Conservation (phyloP, 2,888 invertebrate species). For the Urechis unicinctus region DNA sequence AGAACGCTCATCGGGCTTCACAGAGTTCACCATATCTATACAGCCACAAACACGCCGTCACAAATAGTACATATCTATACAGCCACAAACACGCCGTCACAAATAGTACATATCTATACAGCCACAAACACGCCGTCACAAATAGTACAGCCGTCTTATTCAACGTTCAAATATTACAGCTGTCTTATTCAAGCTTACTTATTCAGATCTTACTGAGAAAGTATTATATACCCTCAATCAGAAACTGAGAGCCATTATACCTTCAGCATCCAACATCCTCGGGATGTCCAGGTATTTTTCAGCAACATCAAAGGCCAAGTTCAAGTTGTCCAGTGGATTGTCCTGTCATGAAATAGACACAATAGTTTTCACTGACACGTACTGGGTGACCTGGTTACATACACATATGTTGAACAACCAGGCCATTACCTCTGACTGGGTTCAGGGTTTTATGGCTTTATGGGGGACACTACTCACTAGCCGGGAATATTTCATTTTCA, state of each 20-base stretch:
- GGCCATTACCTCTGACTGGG: too few species aligned
- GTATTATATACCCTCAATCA: not conserved
- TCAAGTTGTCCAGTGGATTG: slow-evolving; percentile 97
- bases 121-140: not conserved
- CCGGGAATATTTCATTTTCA: too few species aligned
- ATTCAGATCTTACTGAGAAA: not conserved
- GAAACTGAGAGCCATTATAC: slow-evolving; percentile 58
- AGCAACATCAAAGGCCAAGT: slow-evolving; percentile 99
- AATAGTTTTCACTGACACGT: too few species aligned
- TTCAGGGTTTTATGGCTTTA: too few species aligned
- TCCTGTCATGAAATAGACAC: slow-evolving; percentile 56
- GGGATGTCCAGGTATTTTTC: slow-evolving; percentile 99
- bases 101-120: not conserved
- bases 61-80: not conserved
- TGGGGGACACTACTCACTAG: too few species aligned
- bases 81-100: not conserved
- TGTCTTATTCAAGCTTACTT: not conserved
- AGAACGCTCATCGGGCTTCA: slow-evolving; percentile 99
- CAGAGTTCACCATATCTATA: slow-evolving; percentile 98
- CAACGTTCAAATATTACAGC: not conserved
- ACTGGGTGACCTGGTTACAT: not conserved
- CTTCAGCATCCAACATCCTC: slow-evolving; percentile 99
- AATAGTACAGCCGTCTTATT: not conserved
- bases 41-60: slow-evolving; percentile 44
- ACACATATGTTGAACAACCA: too few species aligned